Evolutionary conservation across 2,113 vertebrate genomes (phyloP), one percentile per base, ranked within the genome.

Genomic region (Indicator indicator): DNA sequence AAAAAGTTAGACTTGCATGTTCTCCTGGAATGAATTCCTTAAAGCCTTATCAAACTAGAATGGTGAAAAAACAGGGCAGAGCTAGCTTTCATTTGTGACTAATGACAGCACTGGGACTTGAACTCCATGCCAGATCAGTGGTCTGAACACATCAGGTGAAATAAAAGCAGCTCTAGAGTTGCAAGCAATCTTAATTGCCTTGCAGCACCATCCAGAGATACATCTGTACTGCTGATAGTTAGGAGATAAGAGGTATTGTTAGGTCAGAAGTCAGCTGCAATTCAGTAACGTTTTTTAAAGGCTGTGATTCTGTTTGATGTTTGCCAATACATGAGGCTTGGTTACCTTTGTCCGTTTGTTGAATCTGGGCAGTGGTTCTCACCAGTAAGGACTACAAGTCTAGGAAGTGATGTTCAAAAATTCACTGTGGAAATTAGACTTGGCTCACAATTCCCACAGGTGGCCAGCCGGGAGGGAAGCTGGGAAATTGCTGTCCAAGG

Each of bases 321-420:
- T 16, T 59, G 36, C 46, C 23, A 27, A 5, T 0, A 9, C 2
- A 3, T 12, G 59, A 44, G 50, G 5, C 9, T 56, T 48, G 21
- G 28, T 68, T 33, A 59, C 16, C 50, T 20, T 16, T 36, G 20
- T 28, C 6, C 9, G 76, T 32, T 11, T 46, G n/a, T 63, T 63
- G 78, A 44, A 38, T 54, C 8, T 33, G 54, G 14, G 50, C 33
- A 62, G 33, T 48, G 63, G 38, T 40, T 64, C 16, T 55, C 55
- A 26, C 9, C 1, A 1, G 11, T 26, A 68, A 52, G 50, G 59
- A 23, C 32, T 14, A 1, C 0, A 2, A 48, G n/a, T 14, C 30
- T 44, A 11, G 9, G 44, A 64, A 56, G 7, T 5, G 24, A 19
- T 9, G 21, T 48, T 48, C 28, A 58, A 23, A 79, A 79, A 30